phyloP scores from a whole-genome alignment of 2,797 vertebrate species.

The Mus minutoides region DNA sequence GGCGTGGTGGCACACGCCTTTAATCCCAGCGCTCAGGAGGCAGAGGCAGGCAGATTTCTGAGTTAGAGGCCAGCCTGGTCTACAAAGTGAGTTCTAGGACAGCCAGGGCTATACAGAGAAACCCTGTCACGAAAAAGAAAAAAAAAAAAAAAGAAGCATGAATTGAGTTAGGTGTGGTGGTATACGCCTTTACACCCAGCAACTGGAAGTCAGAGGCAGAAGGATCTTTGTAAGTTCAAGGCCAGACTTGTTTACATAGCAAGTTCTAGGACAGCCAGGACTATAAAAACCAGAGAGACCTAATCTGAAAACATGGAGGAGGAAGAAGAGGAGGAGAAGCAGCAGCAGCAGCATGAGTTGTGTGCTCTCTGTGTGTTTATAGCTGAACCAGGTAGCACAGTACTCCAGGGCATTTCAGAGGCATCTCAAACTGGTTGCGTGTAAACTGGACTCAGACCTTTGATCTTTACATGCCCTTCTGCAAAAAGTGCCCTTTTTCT shows the following conservation, averaged over 20 bases:
- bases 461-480: not conserved
- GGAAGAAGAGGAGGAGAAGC: fast-evolving
- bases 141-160: no score
- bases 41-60: not conserved
- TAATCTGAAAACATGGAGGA: not conserved
- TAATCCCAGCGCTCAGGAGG: not conserved
- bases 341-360: not conserved
- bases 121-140: no score
- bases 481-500: not conserved
- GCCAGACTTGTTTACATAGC: not conserved
- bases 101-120: not conserved
- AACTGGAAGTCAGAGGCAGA: not conserved
- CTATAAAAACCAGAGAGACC: not conserved
- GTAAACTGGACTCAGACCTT: not conserved
- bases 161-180: not conserved
- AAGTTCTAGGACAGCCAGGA: not conserved
- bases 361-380: not conserved
- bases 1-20: not conserved
- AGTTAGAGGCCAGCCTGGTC: not conserved
- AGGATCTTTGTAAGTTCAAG: not conserved
- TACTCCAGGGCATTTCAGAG: not conserved
- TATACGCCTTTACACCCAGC: not conserved
- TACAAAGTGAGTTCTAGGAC: not conserved
- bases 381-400: not conserved
- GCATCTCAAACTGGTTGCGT: not conserved